Evolutionary conservation across 2,113 vertebrate genomes (phyloP).

Genomic region (Embiotoca jacksoni): DNA sequence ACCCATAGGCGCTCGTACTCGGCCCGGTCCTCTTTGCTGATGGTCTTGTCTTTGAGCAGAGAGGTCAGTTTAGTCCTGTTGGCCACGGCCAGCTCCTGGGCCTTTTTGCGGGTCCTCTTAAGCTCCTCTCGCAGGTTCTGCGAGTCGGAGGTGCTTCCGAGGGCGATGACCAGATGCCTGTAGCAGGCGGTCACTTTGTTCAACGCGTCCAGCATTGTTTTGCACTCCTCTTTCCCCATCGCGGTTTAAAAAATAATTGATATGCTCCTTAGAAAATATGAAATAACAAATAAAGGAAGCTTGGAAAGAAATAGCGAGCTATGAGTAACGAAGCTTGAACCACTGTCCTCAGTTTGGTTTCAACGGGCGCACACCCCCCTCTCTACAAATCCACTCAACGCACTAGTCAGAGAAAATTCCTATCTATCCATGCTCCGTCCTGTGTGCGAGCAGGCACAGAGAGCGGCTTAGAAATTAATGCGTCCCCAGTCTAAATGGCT

Average conservation of each 20-base stretch:
- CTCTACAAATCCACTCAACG: constrained; percentile 73
- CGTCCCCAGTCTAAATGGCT: constrained; percentile 76
- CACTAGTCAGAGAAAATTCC: constrained; percentile 72
- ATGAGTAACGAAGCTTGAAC: constrained; percentile 1
- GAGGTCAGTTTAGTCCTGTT: constrained; percentile 90
- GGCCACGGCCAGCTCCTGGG: constrained; percentile 92
- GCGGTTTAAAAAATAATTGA: not conserved
- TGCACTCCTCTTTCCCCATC: constrained; percentile 95
- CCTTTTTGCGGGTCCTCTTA: constrained; percentile 92
- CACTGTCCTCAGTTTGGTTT: constrained; percentile 68
- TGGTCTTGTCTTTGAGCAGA: constrained; percentile 88
- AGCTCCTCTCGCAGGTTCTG: constrained; percentile 95
- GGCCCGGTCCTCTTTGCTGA: constrained; percentile 89
- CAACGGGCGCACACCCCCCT: constrained; percentile 62
- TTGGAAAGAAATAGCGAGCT: constrained; percentile 42
- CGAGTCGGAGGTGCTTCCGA: constrained; percentile 95
- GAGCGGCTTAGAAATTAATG: constrained; percentile 81
- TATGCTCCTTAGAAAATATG: constrained; percentile 8
- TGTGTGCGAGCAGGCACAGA: constrained; percentile 55
- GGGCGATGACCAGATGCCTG: constrained; percentile 92
- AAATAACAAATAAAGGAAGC: constrained; percentile 4
- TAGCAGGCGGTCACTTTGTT: constrained; percentile 96
- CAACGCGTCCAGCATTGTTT: constrained; percentile 94
- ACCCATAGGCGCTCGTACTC: constrained; percentile 98
- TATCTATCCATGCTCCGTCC: constrained; percentile 81